Evolutionary conservation across 1,140 invertebrate genomes (phyloP), one percentile per base, ranked within the genome.

Genomic region (Pantala flavescens): DNA sequence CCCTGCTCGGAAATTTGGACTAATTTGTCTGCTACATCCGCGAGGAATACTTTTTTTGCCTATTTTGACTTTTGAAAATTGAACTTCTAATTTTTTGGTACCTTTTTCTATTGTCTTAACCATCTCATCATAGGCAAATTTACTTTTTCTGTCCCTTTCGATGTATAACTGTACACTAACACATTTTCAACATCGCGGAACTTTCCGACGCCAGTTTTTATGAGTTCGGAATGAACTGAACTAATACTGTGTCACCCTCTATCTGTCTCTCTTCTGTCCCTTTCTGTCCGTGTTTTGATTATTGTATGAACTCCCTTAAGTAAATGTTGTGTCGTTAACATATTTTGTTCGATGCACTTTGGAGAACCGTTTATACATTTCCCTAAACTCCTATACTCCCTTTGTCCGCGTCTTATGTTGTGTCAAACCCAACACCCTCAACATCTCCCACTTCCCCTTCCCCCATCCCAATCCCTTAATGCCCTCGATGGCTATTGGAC

Each of bases 401-500:
- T 81, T 86, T 86, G 85, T 86, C 85, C 86, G 84, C 84, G 85
- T 86, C 85, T 86, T 81, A 82, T 82, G 82, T 83, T 84, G 82
- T 28, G 75, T 74, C 71, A 74, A 24, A 63, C 74, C 70, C 36
- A 19, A 63, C n/a, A 7, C 49, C 28, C 28, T 36, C 28, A 36
- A 36, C 49, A 16, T 63, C n/a, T 21, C 49, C 49, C 49, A 16
- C 14, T 42, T 28, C 70, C 49, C 49, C 49, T 63, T 63, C 49
- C 49, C 49, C 49, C 23, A 24, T 42, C 23, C 24, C 24, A 28
- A 24, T 28, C 42, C 71, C 24, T 7, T 63, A 16, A 63, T 19
- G 16, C n/a, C 49, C 28, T 36, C 28, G 28, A 36, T 36, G 28
- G 28, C 28, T 36, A 36, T 36, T 36, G 28, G 28, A 36, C 28